phyloP scores from a whole-genome alignment of 2,888 invertebrate genomes.

The Notocelia uddmanniana region DNA sequence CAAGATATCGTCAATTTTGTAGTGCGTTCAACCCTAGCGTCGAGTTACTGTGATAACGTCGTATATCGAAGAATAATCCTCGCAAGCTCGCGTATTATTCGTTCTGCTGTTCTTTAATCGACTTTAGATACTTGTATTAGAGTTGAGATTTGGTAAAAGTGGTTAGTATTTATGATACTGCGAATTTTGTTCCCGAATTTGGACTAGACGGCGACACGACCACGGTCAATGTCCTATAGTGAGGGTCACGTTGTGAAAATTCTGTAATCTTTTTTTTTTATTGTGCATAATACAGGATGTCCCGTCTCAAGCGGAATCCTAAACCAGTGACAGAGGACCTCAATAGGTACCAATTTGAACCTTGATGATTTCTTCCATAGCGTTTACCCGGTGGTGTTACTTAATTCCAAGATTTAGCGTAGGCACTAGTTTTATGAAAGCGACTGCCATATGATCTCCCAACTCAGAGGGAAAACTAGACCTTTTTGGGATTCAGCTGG shows the following conservation, averaged over 20 bases:
- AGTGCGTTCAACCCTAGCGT: conserved; percentile 22
- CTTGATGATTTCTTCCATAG: no score
- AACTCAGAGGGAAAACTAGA: no score
- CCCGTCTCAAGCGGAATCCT: no score
- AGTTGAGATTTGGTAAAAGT: background rate
- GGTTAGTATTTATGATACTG: background rate
- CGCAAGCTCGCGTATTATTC: conserved; percentile 1
- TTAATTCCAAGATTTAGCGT: no score
- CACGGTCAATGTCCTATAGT: conserved; percentile 18
- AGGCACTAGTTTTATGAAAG: no score
- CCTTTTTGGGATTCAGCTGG: no score
- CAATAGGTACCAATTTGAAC: no score
- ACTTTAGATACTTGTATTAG: background rate
- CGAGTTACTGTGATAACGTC: conserved; percentile 3
- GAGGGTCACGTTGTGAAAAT: background rate
- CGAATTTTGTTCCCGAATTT: conserved; percentile 3
- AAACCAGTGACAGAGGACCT: no score
- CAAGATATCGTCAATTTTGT: background rate
- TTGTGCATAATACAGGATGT: no score
- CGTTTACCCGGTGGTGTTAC: no score
- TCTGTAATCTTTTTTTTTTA: no score
- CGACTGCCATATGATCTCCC: no score
- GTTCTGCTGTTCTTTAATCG: background rate
- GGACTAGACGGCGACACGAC: conserved; percentile 9
- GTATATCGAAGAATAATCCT: background rate